Percentiles rank a stretch among this genome's conserved stretches.
phyloP scores from a whole-genome alignment of 2,113 vertebrate genomes.

The Hylia prasina region DNA sequence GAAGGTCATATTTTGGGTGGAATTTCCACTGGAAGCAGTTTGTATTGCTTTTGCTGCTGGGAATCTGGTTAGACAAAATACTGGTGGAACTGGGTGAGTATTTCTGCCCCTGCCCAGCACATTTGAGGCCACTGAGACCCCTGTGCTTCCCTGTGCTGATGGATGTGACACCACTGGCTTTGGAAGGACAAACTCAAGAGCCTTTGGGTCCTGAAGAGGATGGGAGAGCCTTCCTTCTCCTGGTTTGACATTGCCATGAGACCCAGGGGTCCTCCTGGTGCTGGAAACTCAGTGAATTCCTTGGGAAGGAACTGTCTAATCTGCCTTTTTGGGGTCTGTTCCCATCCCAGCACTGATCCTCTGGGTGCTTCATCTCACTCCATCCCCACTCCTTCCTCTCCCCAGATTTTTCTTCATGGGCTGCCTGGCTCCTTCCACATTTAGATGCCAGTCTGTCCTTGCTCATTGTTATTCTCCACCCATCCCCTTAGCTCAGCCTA shows the following conservation, averaged over 20 bases:
- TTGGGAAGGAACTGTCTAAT: accelerated
- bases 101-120: not conserved
- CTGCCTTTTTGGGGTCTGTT: not conserved
- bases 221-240: not conserved
- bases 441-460: not conserved
- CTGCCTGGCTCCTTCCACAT: not conserved
- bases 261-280: not conserved
- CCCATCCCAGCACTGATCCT: not conserved
- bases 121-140: accelerated
- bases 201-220: not conserved
- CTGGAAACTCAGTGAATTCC: not conserved
- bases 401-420: not conserved
- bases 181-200: not conserved
- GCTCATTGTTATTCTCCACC: constrained; percentile 27
- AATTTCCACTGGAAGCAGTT: not conserved
- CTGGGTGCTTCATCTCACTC: not conserved
- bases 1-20: not conserved
- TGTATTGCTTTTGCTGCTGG: not conserved
- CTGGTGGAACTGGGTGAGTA: not conserved
- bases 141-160: not conserved
- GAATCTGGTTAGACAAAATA: not conserved
- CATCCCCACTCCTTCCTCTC: not conserved
- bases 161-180: not conserved
- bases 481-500: constrained; percentile 9
- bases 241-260: not conserved